phyloP scores from a whole-genome alignment of 2,113 vertebrate species.

The Callaeas wilsoni region DNA sequence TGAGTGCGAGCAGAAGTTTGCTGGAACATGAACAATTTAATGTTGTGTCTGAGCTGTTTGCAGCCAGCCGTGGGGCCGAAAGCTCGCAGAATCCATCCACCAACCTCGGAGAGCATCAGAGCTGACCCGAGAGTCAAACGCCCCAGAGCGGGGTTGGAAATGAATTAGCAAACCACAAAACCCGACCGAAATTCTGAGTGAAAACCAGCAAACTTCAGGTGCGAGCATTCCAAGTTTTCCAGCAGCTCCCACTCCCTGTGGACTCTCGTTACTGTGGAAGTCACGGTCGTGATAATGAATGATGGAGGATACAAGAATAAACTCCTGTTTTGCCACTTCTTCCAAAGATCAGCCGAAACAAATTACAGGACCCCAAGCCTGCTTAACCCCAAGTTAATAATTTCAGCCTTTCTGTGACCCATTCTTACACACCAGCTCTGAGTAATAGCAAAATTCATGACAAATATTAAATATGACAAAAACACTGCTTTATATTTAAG shows the following conservation, averaged over 20 bases:
- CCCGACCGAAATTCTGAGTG: neutral
- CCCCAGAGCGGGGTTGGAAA: neutral
- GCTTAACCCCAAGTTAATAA: neutral
- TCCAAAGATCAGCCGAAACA: neutral
- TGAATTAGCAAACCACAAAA: neutral
- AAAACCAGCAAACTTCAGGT: neutral
- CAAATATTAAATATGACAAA: rapidly evolving
- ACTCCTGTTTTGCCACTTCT: neutral
- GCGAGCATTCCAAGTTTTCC: neutral
- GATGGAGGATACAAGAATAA: too few relatives aligned
- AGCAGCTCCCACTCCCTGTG: neutral
- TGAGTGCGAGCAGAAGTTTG: neutral
- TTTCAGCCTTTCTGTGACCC: neutral
- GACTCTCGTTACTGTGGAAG: neutral
- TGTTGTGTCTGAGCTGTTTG: neutral
- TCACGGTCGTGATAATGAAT: too few relatives aligned
- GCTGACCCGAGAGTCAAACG: neutral
- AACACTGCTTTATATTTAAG: neutral
- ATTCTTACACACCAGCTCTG: neutral
- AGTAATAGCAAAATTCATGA: neutral
- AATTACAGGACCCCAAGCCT: neutral
- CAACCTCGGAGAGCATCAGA: neutral
- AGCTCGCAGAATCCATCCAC: neutral
- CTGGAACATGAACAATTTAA: neutral
- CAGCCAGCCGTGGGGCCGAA: neutral